Percentiles rank a stretch among this genome's conserved stretches.
Conservation (phyloP, 1,140 invertebrate genomes). For the Reticulitermes speratus region DNA sequence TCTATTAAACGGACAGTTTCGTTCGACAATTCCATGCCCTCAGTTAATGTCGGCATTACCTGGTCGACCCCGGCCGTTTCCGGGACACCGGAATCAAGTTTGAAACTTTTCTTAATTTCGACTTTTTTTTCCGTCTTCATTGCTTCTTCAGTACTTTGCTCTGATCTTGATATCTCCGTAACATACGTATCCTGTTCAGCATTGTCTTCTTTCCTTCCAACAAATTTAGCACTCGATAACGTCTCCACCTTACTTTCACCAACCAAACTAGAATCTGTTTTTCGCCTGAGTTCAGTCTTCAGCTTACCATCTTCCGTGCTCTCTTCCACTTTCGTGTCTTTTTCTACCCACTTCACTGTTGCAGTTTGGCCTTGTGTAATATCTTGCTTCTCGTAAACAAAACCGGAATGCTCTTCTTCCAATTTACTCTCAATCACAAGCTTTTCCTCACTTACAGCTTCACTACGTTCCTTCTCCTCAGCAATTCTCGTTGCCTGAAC, state of each 20-base stretch:
- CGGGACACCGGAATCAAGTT: constrained; percentile 34
- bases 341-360: background rate
- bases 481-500: constrained; percentile 11
- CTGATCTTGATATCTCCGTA: constrained; percentile 35
- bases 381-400: background rate
- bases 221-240: constrained; percentile 40
- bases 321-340: constrained; percentile 29
- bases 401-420: background rate
- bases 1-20: background rate
- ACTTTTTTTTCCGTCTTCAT: constrained; percentile 28
- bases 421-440: background rate
- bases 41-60: constrained; percentile 22
- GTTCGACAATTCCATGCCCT: constrained; percentile 21
- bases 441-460: constrained; percentile 22
- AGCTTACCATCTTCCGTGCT: background rate
- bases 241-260: constrained; percentile 37
- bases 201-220: constrained; percentile 35
- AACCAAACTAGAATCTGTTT: constrained; percentile 36
- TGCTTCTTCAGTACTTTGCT: constrained; percentile 36
- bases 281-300: constrained; percentile 23
- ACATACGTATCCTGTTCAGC: constrained; percentile 28
- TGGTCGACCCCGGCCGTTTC: background rate
- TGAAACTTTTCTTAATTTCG: constrained; percentile 26
- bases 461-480: constrained; percentile 14
- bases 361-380: background rate